A percentile compares a stretch with the other conserved stretches of the same genome.
Conservation (phyloP, 2,797 vertebrate species). For the Poliocrania exsul region DNA sequence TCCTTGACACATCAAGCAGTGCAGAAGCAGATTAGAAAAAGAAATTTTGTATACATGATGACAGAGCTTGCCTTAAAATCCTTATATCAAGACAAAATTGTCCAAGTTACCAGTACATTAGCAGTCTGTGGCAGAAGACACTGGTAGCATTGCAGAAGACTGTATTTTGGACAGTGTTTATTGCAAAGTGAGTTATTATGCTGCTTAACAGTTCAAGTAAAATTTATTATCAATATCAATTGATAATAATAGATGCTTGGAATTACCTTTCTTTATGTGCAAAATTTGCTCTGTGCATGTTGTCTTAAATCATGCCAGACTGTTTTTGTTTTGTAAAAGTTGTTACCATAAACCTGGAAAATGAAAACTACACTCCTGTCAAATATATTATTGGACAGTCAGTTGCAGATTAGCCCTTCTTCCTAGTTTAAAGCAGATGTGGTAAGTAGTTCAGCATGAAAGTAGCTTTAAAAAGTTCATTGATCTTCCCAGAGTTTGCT, state of each 20-base stretch:
- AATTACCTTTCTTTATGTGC: neutral
- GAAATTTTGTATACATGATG: neutral
- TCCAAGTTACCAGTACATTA: neutral
- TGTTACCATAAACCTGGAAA: neutral
- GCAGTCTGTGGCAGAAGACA: neutral
- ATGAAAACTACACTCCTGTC: neutral
- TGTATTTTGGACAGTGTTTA: neutral
- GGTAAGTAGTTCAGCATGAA: constrained; percentile 11
- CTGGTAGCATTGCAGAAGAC: neutral
- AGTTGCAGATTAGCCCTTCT: constrained; percentile 27
- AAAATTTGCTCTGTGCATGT: neutral
- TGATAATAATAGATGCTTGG: neutral
- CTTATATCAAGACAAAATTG: neutral
- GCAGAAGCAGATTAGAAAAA: constrained; percentile 15
- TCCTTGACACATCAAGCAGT: neutral
- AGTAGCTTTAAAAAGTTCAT: neutral
- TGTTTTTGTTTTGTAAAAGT: constrained; percentile 4
- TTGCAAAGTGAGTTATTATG: neutral
- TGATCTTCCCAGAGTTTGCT: neutral
- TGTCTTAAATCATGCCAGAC: neutral
- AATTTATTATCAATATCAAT: neutral
- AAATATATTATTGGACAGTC: neutral
- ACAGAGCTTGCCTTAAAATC: neutral
- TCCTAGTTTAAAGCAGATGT: neutral
- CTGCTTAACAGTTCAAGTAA: neutral